These are phyloP conservation scores for Oryzias woworae DNA, from an alignment of 2,113 vertebrate species.

Conservation along the genomic window DNA sequence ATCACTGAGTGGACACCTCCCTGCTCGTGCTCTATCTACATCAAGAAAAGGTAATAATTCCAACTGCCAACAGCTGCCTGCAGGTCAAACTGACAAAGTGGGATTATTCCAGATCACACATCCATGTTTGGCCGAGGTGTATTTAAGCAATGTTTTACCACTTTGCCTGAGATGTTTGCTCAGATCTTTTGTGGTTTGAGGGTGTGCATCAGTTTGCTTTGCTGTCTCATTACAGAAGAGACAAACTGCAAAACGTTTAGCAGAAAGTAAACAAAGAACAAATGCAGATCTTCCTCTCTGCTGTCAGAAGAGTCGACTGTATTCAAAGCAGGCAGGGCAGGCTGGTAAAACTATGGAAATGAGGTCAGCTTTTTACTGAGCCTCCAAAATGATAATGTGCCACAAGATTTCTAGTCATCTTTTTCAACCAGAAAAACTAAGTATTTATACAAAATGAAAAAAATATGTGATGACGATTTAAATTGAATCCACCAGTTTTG, in stretches of 20 bases:
- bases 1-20: neutral
- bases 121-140: neutral
- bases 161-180: neutral
- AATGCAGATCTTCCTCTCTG: constrained; percentile 1
- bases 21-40: constrained; percentile 7
- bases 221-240: neutral
- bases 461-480: no score
- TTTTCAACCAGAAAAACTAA: no score
- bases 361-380: constrained; percentile 38
- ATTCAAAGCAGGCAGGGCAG: constrained; percentile 58
- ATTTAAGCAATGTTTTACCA: neutral
- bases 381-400: neutral
- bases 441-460: no score
- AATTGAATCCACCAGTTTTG: no score
- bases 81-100: constrained; percentile 29
- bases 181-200: neutral
- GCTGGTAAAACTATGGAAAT: constrained; percentile 60
- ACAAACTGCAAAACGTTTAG: neutral
- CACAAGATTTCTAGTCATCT: neutral
- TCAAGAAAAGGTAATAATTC: constrained; percentile 20
- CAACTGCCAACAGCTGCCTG: constrained; percentile 33
- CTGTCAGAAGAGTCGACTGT: constrained; percentile 37
- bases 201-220: neutral
- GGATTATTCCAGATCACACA: constrained; percentile 19
- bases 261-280: constrained; percentile 15